Evolutionary conservation across 2,797 vertebrate genomes (phyloP).

Genomic region (Leptodactylus fallax): DNA sequence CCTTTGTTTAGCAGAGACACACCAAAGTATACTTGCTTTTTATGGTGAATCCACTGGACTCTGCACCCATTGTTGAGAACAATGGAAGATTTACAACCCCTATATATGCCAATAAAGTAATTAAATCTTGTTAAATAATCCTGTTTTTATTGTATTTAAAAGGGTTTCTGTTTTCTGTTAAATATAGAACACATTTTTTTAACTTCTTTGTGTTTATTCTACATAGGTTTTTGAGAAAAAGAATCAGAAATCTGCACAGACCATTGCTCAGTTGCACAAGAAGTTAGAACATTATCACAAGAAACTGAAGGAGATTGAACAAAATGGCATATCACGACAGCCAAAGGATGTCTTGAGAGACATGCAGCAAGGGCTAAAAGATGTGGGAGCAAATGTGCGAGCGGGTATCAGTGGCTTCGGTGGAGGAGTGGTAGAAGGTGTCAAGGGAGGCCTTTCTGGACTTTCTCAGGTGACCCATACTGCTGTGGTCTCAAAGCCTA

Average conservation of each 20-base stretch:
- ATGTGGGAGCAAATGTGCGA: conserved; percentile 92
- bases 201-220: neutral
- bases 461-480: conserved; percentile 89
- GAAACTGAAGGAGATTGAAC: conserved; percentile 95
- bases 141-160: neutral
- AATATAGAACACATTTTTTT: neutral
- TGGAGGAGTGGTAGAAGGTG: conserved; percentile 93
- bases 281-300: conserved; percentile 96
- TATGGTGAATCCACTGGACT: too few relatives aligned
- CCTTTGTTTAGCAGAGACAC: too few relatives aligned
- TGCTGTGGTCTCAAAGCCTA: conserved; percentile 93
- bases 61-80: too few relatives aligned
- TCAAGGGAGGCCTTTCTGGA: conserved; percentile 93
- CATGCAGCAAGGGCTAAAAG: conserved; percentile 98
- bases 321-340: conserved; percentile 94
- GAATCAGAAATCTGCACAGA: conserved; percentile 98
- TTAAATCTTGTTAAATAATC: neutral
- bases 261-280: conserved; percentile 96
- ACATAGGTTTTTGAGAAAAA: conserved; percentile 93
- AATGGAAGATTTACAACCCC: too few relatives aligned
- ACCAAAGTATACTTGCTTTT: too few relatives aligned
- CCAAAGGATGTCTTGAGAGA: conserved; percentile 97
- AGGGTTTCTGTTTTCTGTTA: neutral
- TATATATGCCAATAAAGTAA: neutral
- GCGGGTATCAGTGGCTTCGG: conserved; percentile 97